phyloP scores from a whole-genome alignment of 2,888 invertebrate genomes.

The Patella depressa region DNA sequence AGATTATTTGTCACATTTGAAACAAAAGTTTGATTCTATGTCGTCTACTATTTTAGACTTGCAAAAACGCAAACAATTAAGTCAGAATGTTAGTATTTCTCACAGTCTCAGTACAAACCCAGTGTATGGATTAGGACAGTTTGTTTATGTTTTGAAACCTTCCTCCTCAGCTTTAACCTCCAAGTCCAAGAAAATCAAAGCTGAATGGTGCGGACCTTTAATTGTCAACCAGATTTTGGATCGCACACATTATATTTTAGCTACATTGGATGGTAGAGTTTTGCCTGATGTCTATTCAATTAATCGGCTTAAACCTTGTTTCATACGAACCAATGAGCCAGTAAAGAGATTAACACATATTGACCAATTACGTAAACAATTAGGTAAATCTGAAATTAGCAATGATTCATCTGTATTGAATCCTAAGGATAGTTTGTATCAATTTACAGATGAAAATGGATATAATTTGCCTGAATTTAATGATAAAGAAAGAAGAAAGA shows the following conservation, averaged over 20 bases:
- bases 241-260: constrained; percentile 2
- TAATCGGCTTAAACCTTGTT: background rate
- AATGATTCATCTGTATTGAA: background rate
- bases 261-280: background rate
- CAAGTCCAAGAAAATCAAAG: background rate
- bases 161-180: background rate
- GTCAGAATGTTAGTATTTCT: background rate
- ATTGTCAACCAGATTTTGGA: background rate
- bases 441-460: constrained; percentile 1
- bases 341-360: background rate
- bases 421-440: background rate
- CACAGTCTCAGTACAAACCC: constrained; percentile 6
- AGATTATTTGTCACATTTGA: background rate
- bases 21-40: background rate
- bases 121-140: background rate
- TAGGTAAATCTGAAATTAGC: background rate
- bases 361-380: background rate
- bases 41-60: background rate
- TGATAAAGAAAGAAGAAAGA: too few species aligned
- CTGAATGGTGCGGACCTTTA: background rate
- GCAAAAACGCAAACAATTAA: background rate
- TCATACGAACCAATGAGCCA: background rate
- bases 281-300: constrained; percentile 1
- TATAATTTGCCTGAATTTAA: background rate
- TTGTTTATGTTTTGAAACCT: constrained; percentile 1